Evolutionary conservation across 1,140 invertebrate species (phyloP), one percentile per base, ranked within the genome.

Genomic region (Halictus rubicundus): DNA sequence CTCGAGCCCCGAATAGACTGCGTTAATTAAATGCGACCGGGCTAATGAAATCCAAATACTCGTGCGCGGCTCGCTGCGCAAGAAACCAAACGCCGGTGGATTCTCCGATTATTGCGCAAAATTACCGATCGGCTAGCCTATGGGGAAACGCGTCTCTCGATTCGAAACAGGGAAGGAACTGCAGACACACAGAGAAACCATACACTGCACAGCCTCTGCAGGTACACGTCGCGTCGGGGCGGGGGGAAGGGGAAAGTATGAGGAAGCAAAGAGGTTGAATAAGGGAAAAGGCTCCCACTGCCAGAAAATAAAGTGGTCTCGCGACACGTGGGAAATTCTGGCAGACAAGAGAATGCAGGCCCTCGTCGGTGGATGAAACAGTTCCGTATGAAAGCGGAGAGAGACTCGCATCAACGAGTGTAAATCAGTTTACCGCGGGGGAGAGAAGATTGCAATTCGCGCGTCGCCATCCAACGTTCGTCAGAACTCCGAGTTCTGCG

Each of bases 321-420:
- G 60, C 79, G 84, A 86, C 84, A 86, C 84, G 84, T 86, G 85
- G 78, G 82, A 86, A 87, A 87, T 86, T 72, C 74, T 86, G 78
- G 66, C 74, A 68, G 71, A 75, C 59, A 49, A 8, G 42, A 59
- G 23, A 60, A 70, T 69, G 25, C 59, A 37, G 52, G 66, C 61
- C 60, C 70, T 63, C 85, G 60, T 77, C 74, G 82, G 60, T 27
- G n/a, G 25, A 64, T 63, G 74, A 71, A 61, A 63, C 49, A 27
- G 71, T 74, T 66, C 64, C 21, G 54, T 42, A 68, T 52, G 72
- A 63, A 66, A 73, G 57, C 46, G 19, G 73, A 37, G 61, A 69
- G 64, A 23, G 60, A 25, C 52, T 37, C 25, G 52, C 59, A n/a
- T 70, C 79, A 69, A 59, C 79, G 68, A 46, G 74, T 78, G 71